Base-by-base conservation (phyloP, 1,140 invertebrate genomes). In the Drosophila nikananu region DNA sequence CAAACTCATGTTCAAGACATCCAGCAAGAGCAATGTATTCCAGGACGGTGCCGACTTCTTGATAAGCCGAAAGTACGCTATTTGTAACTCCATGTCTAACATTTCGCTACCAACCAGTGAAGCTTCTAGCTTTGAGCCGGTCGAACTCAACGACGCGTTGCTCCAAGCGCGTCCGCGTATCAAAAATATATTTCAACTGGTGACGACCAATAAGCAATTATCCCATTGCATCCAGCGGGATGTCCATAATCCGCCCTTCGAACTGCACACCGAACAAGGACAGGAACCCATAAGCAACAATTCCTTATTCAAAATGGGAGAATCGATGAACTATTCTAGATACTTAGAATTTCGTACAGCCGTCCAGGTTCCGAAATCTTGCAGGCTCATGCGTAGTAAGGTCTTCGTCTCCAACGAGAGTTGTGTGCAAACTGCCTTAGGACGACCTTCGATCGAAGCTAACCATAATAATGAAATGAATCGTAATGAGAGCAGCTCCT, bases 81-180 rank as follows among this genome's bases (percentile, higher is more conserved):
- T 27, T 1, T 19, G 2, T 10, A 19, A 59, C 15, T 25, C 19
- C 1, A 10, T 5, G 9, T 23, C 5, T 8, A 13, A 4, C 0
- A 15, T 9, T 5, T 12, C 19, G 21, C 15, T 7, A 10, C 5
- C 21, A 39, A 10, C 32, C 19, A 41, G 10, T 9, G 6, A 27
- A 13, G 7, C n/a, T 0, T 32, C 25, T 0, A 12, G 21, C 8
- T 48, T 57, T 23, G 25, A 60, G 1, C 15, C 63, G 37, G 66
- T 67, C 10, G 76, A 77, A 13, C 4, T 80, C 3, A 86, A 86
- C 21, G 19, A 73, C 2, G 3, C 10, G 2, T 17, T 17, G 10
- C 39, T 27, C 4, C 6, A 41, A 12, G 21, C 48, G 12, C 37
- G 52, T 0, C 10, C 32, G 1, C 42, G 44, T 25, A 23, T 60